phyloP scores from a whole-genome alignment of 2,797 vertebrate genomes.

The Enteromius viviparus region DNA sequence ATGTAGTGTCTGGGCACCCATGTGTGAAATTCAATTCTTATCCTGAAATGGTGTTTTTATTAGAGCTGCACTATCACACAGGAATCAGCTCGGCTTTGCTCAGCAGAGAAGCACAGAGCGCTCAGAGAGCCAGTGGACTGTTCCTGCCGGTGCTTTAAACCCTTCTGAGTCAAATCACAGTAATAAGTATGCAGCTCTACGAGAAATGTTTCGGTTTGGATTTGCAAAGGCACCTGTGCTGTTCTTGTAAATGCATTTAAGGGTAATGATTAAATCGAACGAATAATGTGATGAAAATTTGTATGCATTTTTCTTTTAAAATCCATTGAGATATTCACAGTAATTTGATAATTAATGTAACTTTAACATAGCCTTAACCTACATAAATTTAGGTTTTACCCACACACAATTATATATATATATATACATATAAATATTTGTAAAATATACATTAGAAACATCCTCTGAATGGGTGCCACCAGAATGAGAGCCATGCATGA shows the following conservation, averaged over 20 bases:
- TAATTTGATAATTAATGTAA: not conserved
- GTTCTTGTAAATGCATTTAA: conserved; percentile 13
- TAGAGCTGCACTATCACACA: conserved; percentile 78
- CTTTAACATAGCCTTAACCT: not conserved
- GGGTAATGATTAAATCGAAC: not conserved
- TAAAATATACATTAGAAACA: not conserved
- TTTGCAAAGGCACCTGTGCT: conserved; percentile 33
- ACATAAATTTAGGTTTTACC: not conserved
- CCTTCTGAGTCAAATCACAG: conserved; percentile 32
- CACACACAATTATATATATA: not conserved
- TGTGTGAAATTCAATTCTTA: conserved; percentile 84
- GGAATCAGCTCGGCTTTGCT: conserved; percentile 68
- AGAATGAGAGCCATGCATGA: not conserved
- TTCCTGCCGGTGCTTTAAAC: conserved; percentile 29
- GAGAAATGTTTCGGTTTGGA: conserved; percentile 14
- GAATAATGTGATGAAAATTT: not conserved
- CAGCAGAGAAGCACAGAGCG: conserved; percentile 59
- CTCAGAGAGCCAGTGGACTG: conserved; percentile 38
- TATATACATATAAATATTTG: not conserved
- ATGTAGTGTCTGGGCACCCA: conserved; percentile 77
- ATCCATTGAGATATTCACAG: not conserved
- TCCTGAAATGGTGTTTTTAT: conserved; percentile 79
- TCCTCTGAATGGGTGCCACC: not conserved
- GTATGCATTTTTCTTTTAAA: not conserved
- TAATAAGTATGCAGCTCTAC: conserved; percentile 43